Evolutionary conservation across 2,113 vertebrate genomes (phyloP), one percentile per base, ranked within the genome.

Genomic region (Siniperca chuatsi): DNA sequence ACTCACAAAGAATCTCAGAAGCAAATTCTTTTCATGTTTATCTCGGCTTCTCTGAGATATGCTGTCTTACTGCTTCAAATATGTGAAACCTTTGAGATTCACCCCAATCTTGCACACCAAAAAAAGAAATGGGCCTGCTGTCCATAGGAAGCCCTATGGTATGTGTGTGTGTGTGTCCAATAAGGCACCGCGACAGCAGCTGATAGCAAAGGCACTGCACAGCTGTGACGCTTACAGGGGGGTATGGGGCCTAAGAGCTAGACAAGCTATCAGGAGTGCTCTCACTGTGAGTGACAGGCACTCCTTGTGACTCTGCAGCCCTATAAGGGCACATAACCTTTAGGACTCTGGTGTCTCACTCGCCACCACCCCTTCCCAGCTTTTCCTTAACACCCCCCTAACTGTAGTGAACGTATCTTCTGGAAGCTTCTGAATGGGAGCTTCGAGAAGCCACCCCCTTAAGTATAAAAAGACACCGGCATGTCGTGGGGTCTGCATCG

Each of bases 351-450:
- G 83, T 79, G 81, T 82, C 74, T 82, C 88, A 60, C 11, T 62
- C 12, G 7, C 52, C 3, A 33, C 25, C 65, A 7, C 21, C 75
- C 85, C 52, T 66, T 77, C 74, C 40, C 35, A 21, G 65, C 42
- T 78, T 37, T 86, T 80, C 83, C 72, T 72, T 15, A 72, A 74
- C 80, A 44, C 77, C 87, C 82, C 80, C 84, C 55, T 33, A 48
- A 84, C 79, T 76, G 52, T 78, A 82, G 90, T 89, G 81, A 79
- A 61, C 85, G 67, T 89, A 90, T 89, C 85, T 94, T 96, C 96
- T 95, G 87, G 96, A 96, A 95, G 84, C 57, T 96, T 96, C 96
- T 89, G 68, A 92, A 94, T 87, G 85, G 90, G 83, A 82, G 78
- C 83, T 95, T 96, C 91, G 54, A 95, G 96, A 96, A 95, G 82